phyloP scores from a whole-genome alignment of 2,113 vertebrate species.

The Rana temporaria region DNA sequence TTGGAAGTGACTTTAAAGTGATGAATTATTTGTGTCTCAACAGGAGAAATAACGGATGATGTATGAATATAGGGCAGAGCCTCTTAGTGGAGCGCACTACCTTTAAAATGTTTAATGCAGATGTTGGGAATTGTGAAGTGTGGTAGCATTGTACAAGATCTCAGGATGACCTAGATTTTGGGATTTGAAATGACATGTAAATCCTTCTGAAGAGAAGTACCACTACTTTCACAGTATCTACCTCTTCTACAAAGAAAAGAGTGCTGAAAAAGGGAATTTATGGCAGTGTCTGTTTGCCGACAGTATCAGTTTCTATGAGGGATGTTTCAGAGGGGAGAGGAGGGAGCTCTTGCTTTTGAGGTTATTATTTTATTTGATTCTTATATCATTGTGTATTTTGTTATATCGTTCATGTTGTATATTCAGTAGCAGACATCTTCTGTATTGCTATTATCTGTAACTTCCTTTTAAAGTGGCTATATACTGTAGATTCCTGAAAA shows the following conservation, averaged over 20 bases:
- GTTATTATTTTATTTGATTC: no score
- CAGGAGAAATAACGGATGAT: slow-evolving; percentile 34
- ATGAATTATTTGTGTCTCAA: slow-evolving; percentile 39
- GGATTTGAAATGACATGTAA: slow-evolving; percentile 23
- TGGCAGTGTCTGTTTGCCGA: background rate
- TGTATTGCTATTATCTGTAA: no score
- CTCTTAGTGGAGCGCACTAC: slow-evolving; percentile 25
- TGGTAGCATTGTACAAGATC: slow-evolving; percentile 13
- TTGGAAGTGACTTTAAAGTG: slow-evolving; percentile 18
- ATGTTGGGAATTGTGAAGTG: slow-evolving; percentile 48
- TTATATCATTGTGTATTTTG: no score
- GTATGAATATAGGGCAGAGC: slow-evolving; percentile 40
- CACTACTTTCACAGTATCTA: slow-evolving; percentile 16
- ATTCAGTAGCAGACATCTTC: no score
- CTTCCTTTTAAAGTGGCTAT: no score
- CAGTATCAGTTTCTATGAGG: background rate
- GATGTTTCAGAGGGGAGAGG: background rate
- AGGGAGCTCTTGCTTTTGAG: no score
- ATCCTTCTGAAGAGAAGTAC: slow-evolving; percentile 33
- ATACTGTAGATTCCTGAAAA: no score
- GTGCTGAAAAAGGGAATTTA: background rate
- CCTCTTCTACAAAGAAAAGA: slow-evolving; percentile 15
- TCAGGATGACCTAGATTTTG: slow-evolving; percentile 48
- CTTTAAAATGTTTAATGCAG: slow-evolving; percentile 53
- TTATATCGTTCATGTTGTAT: no score